phyloP scores from a whole-genome alignment of 2,113 vertebrate species.

The Gorsachius goisagi region DNA sequence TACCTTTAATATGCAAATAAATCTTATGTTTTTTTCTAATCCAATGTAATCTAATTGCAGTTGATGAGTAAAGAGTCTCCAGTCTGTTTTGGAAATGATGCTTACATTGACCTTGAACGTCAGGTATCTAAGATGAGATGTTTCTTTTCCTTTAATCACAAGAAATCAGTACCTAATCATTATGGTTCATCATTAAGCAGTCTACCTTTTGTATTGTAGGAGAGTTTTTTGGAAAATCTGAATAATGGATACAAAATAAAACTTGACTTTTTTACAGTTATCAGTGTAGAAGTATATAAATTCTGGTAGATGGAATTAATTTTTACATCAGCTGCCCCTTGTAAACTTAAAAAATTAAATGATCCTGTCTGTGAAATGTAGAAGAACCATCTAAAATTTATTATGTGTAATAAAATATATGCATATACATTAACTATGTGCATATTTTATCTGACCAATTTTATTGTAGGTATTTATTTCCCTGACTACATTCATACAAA shows the following conservation, averaged over 20 bases:
- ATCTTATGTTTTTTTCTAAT: constrained; percentile 34
- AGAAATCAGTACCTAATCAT: neutral
- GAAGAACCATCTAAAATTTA: neutral
- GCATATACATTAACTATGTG: neutral
- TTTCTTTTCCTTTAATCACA: constrained; percentile 7
- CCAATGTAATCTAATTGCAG: constrained; percentile 71
- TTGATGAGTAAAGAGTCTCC: constrained; percentile 94
- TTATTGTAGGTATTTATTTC: neutral
- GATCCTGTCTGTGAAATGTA: neutral
- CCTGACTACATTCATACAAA: neutral
- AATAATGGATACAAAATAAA: neutral
- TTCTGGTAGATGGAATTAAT: neutral
- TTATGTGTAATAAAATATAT: neutral
- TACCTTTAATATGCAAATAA: neutral
- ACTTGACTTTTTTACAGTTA: neutral
- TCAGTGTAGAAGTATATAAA: neutral
- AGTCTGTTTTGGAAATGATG: constrained; percentile 84
- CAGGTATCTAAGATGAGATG: constrained; percentile 78
- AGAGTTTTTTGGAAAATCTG: neutral
- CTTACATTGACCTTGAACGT: constrained; percentile 88
- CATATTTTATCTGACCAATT: neutral
- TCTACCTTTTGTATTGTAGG: neutral
- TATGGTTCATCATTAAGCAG: neutral
- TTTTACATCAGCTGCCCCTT: neutral
- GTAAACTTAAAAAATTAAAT: neutral